Evolutionary conservation across 2,888 invertebrate genomes (phyloP).

Genomic region (Xanthorhoe spadicearia): DNA sequence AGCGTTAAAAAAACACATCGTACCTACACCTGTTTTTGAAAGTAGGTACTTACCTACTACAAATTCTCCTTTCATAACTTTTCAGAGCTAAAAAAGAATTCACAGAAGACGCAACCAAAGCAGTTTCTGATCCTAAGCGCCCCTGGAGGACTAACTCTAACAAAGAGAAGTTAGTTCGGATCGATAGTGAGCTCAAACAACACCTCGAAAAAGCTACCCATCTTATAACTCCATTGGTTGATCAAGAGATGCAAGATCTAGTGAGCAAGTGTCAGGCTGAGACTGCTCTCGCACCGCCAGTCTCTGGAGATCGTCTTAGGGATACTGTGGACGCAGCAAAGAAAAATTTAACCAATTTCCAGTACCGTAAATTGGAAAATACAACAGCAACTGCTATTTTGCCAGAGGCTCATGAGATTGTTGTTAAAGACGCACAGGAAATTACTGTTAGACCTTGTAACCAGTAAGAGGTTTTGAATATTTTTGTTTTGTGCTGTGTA

Average conservation of each 20-base stretch:
- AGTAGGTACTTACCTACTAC: too few species aligned
- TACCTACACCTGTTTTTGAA: too few species aligned
- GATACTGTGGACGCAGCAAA: conserved; percentile 71
- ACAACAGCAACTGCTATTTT: conserved; percentile 69
- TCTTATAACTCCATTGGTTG: conserved; percentile 59
- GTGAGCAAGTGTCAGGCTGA: conserved; percentile 63
- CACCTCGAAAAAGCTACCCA: conserved; percentile 63
- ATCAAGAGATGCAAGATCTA: conserved; percentile 63
- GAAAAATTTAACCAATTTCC: conserved; percentile 71
- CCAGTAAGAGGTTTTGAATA: background rate
- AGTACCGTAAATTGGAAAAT: conserved; percentile 67
- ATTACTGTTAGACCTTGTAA: conserved; percentile 2
- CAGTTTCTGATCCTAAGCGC: conserved; percentile 62
- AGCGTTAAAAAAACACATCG: too few species aligned
- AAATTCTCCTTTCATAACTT: conserved; percentile 44
- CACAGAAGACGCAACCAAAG: conserved; percentile 38
- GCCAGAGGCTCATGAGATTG: conserved; percentile 56
- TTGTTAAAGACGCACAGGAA: conserved; percentile 9
- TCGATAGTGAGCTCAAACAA: conserved; percentile 69
- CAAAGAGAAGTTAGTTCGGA: conserved; percentile 70
- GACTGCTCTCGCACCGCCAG: conserved; percentile 43
- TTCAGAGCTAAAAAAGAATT: conserved; percentile 57
- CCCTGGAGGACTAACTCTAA: conserved; percentile 75
- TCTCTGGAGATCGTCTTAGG: conserved; percentile 56
- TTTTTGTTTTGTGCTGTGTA: background rate